Percentiles rank a stretch among this genome's conserved stretches.
phyloP scores from a whole-genome alignment of 2,797 vertebrate genomes.

The Schizopygopsis pylzovi region DNA sequence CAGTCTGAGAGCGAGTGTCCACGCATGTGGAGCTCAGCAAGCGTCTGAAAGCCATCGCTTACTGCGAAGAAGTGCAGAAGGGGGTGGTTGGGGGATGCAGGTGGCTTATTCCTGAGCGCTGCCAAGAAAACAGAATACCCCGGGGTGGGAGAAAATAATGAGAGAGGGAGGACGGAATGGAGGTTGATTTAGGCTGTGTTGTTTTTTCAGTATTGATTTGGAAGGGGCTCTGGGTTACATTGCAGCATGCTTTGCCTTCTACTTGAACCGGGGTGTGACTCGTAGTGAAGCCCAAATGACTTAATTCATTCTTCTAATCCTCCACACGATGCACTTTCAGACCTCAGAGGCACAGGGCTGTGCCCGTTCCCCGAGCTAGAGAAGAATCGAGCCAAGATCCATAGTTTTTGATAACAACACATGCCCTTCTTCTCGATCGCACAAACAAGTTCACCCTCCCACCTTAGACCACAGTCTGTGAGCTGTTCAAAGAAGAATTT shows the following conservation, averaged over 20 bases:
- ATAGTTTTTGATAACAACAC: conserved; percentile 69
- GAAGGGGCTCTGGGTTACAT: conserved; percentile 61
- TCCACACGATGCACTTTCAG: conserved; percentile 53
- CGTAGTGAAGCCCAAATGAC: conserved; percentile 74
- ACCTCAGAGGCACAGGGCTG: conserved; percentile 54
- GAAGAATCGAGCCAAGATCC: conserved; percentile 61
- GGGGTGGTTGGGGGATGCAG: conserved; percentile 72
- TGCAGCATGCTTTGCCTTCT: conserved; percentile 63
- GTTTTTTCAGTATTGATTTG: conserved; percentile 61
- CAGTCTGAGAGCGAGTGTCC: conserved; percentile 51
- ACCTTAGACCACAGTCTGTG: conserved; percentile 64
- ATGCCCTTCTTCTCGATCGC: conserved; percentile 59
- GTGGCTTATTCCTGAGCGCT: conserved; percentile 77
- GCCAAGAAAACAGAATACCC: conserved; percentile 81
- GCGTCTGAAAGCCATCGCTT: conserved; percentile 54
- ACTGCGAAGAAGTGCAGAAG: conserved; percentile 54
- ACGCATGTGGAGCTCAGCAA: conserved; percentile 56
- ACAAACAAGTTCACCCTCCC: conserved; percentile 34
- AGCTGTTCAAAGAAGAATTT: conserved; percentile 56
- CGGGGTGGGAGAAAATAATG: conserved; percentile 78
- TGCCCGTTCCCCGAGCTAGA: conserved; percentile 76
- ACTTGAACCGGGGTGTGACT: conserved; percentile 69
- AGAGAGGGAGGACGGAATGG: conserved; percentile 58
- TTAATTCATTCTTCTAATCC: conserved; percentile 79
- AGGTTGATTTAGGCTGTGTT: conserved; percentile 55